Percentiles rank a stretch among this genome's conserved stretches.
These are phyloP conservation scores for Disparrhopalites patrizii DNA, from an alignment of 2,888 invertebrate genomes.

Conservation along the genomic window DNA sequence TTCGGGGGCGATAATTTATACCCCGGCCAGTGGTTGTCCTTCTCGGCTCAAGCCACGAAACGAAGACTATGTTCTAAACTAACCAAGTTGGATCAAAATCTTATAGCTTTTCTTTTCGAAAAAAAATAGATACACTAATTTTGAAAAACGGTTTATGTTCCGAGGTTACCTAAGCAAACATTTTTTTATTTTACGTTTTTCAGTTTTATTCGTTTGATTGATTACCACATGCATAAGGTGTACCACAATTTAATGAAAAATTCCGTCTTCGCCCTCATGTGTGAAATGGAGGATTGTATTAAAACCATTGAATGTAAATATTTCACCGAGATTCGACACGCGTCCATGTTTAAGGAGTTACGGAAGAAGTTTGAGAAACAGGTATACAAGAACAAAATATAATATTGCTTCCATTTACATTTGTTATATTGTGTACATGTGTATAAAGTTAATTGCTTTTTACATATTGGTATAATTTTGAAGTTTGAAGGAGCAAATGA, in stretches of 20 bases:
- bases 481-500: no score
- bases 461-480: no score
- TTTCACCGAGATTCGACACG: slow-evolving; percentile 50
- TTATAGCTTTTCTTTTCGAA: no score
- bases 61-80: slow-evolving; percentile 73
- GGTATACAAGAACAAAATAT: slow-evolving; percentile 28
- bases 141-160: no score
- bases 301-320: slow-evolving; percentile 56
- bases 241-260: slow-evolving; percentile 62
- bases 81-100: no score
- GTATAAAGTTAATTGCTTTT: no score
- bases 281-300: slow-evolving; percentile 58
- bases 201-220: slow-evolving; percentile 67
- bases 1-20: no score
- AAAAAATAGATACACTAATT: no score
- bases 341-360: slow-evolving; percentile 54
- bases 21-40: slow-evolving; percentile 66
- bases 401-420: neutral
- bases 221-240: slow-evolving; percentile 68
- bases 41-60: slow-evolving; percentile 81
- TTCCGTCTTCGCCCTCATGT: slow-evolving; percentile 61
- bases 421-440: neutral
- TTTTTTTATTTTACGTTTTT: no score
- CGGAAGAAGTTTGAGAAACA: slow-evolving; percentile 54
- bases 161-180: no score